Conservation (phyloP, 2,797 vertebrate species). For the Sphenopsis melanotis region DNA sequence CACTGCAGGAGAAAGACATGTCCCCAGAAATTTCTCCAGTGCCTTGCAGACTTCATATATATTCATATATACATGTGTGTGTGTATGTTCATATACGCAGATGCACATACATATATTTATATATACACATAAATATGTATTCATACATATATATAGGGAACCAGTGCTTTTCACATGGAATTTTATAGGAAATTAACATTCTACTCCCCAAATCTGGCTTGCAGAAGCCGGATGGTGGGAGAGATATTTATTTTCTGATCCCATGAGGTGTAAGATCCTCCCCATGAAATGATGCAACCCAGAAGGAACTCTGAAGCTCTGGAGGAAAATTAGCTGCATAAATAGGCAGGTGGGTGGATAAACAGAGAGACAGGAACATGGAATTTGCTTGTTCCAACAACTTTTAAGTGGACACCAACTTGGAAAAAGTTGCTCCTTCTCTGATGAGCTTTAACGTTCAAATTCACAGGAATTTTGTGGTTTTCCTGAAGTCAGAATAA, state of each 20-base stretch:
- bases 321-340: not conserved
- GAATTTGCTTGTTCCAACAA: not conserved
- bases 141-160: not conserved
- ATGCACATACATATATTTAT: not conserved
- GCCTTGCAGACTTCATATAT: not conserved
- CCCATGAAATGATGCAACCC: not conserved
- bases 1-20: not conserved
- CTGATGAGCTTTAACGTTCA: not conserved
- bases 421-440: not conserved
- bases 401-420: not conserved
- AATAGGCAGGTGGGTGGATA: not conserved
- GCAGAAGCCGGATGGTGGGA: not conserved
- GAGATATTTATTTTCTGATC: not conserved
- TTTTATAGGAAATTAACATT: not conserved
- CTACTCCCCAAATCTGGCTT: not conserved
- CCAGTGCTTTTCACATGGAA: rapidly evolving
- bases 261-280: not conserved
- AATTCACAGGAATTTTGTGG: rapidly evolving
- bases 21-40: not conserved
- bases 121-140: rapidly evolving
- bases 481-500: not conserved
- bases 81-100: not conserved
- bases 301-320: not conserved
- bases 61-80: not conserved
- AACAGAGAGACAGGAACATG: not conserved